Evolutionary conservation across 2,113 vertebrate genomes (phyloP), one percentile per base, ranked within the genome.

Genomic region (Burhinus bistriatus): DNA sequence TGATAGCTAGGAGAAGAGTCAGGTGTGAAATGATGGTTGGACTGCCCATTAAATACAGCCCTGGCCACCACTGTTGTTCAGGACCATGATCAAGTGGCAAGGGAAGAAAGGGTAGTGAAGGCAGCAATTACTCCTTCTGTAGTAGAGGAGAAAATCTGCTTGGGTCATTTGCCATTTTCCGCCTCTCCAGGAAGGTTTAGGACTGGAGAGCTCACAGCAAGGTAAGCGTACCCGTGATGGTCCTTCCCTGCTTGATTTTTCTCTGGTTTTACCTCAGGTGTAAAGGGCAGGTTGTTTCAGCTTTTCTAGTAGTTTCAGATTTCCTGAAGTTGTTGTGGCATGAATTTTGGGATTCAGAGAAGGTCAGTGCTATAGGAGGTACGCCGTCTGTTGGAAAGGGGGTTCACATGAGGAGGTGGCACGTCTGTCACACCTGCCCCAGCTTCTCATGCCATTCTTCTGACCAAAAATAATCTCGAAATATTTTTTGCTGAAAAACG

Each of bases 301-400:
- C 47, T 49, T 49, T 44, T 30, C 87, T 38, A 15, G 19, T 38
- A 61, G 26, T 49, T 73, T 29, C 17, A 81, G 69, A 51, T 64
- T 57, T 75, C 36, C 54, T 61, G 34, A 54, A 30, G 59, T 9
- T 54, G 34, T 1, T 40, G 38, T 25, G 19, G 34, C 38, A 12
- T 55, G 15, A 57, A 23, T 81, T 47, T 58, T 26, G 57, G 66
- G 26, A 42, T 23, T 57, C 3, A 2, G n/a, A 51, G 45, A 51
- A 36, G 68, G 29, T 19, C 32, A 12, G 42, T n/a, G 42, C 49
- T 38, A 4, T 12, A 44, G 32, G 27, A 85, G 66, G 52, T n/a
- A 29, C 2, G 0, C 59, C 4, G 0, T 19, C 23, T 23, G 0
- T 62, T 40, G 51, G 65, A 66, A 83, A 44, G 13, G 40, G 34